Conservation (phyloP, 2,113 vertebrate genomes). For the Oceanites oceanicus region DNA sequence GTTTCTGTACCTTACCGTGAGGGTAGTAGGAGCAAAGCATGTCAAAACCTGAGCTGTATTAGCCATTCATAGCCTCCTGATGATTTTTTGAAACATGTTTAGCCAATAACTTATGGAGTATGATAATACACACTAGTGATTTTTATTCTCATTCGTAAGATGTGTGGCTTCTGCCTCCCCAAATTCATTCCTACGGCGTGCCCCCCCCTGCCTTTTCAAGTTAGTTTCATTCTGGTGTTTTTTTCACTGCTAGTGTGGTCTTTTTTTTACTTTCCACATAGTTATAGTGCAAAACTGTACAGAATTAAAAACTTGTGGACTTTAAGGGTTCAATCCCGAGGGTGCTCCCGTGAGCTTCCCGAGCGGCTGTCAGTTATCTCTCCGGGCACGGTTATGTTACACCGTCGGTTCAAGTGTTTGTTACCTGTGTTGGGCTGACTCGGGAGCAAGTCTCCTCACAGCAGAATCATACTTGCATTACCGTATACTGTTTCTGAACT, state of each 20-base stretch:
- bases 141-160: background rate
- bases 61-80: background rate
- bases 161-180: background rate
- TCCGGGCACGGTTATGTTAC: rapidly evolving
- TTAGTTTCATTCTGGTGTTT: background rate
- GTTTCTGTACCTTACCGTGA: background rate
- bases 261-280: background rate
- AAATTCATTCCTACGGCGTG: background rate
- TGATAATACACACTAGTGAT: background rate
- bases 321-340: background rate
- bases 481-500: background rate
- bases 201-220: background rate
- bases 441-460: background rate
- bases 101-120: rapidly evolving
- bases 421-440: background rate
- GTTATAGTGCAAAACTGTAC: background rate
- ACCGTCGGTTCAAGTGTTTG: rapidly evolving
- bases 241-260: background rate
- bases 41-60: background rate
- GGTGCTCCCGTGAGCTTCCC: background rate
- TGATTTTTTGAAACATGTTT: background rate
- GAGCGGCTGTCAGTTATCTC: background rate
- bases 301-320: background rate
- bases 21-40: background rate
- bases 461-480: rapidly evolving